Base-by-base conservation (phyloP, 2,888 invertebrate species). In the Caenorhabditis sp. region DNA sequence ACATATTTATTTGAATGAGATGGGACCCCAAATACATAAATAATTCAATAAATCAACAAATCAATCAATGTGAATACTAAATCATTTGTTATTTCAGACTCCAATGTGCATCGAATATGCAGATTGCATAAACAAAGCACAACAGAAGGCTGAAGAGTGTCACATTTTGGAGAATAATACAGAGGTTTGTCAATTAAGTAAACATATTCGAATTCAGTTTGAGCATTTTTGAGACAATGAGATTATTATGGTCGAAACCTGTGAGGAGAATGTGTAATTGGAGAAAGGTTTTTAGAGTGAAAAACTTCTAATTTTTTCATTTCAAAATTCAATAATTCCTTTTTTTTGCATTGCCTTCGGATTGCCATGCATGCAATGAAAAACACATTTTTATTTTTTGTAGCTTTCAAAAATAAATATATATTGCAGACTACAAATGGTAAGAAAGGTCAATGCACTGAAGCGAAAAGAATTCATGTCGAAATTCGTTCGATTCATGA, bases 41-140 rank as follows among this genome's bases (percentile, higher is more conserved):
- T n/a, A n/a, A 23, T 36, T 36, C 52, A 61, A 23, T 20, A 50
- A 38, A 54, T 31, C 27, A n/a, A 21, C 20, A 26, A 52, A 38
- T 65, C 62, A 62, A 65, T 70, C 63, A 70, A 61, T 50, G 8
- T 10, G 50, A 20, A 14, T 14, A 10, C 50, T 50, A 50, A 50
- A n/a, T 53, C 23, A 53, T 25, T 27, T 56, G 50, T 36, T 14
- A 36, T 69, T 73, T 10, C 69, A 74, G 74, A 67, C 74, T 17
- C 74, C 74, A 53, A 63, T 74, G 69, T 74, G 74, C 63, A 69
- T 70, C 38, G 74, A 74, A 67, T 74, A 74, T 60, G 74, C 74
- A 10, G 74, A 74, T 56, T 74, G 74, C 63, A 61, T 74, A 27
- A 66, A 69, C 38, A 74, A 74, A 54, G 74, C 74, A 50, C 74